Conservation (phyloP, 2,888 invertebrate species). For the Aproaerema taeniolella region DNA sequence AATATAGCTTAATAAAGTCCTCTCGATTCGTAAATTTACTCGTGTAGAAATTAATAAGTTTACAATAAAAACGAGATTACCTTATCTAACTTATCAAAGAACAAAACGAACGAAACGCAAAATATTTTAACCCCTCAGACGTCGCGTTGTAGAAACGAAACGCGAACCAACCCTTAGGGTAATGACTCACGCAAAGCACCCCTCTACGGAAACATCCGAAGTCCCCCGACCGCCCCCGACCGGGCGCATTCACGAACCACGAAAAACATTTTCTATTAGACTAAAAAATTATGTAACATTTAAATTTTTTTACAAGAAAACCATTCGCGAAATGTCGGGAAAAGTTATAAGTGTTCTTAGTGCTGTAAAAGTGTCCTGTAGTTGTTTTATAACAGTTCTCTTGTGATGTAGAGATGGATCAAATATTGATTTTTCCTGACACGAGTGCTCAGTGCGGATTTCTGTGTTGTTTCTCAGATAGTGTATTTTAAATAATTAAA, state of each 20-base stretch:
- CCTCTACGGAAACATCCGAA: slow-evolving; percentile 41
- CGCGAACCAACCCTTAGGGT: slow-evolving; percentile 58
- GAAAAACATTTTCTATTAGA: slow-evolving; percentile 54
- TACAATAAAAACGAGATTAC: no score
- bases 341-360: slow-evolving; percentile 8
- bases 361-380: background rate
- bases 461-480: slow-evolving; percentile 56
- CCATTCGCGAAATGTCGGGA: slow-evolving; percentile 25
- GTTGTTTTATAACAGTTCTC: background rate
- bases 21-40: no score
- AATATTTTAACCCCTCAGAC: no score
- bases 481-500: slow-evolving; percentile 36
- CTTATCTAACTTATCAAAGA: no score
- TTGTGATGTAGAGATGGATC: no score
- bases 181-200: slow-evolving; percentile 62
- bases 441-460: slow-evolving; percentile 53
- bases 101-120: no score
- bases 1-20: no score
- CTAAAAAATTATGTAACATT: slow-evolving; percentile 62
- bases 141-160: no score
- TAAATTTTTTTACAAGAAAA: slow-evolving; percentile 32
- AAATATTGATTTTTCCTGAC: slow-evolving; percentile 71
- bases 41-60: no score
- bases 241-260: slow-evolving; percentile 42
- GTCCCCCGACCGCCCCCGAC: slow-evolving; percentile 40